These are phyloP conservation scores for Varanus komodoensis DNA, from an alignment of 2,113 vertebrate genomes.

Conservation along the genomic window DNA sequence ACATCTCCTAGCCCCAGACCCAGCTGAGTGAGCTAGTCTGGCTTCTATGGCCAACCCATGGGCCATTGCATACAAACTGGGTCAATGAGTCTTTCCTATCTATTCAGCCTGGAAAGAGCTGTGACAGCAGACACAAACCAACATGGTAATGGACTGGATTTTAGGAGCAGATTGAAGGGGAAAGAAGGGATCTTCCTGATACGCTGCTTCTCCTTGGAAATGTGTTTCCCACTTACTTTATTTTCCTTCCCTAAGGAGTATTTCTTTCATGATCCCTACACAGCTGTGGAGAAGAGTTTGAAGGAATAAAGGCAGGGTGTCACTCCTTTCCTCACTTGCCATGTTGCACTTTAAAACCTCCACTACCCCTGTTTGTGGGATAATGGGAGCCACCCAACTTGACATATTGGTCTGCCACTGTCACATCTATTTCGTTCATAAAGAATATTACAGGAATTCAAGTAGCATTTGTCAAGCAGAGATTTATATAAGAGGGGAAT, in stretches of 20 bases:
- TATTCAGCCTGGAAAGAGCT: not conserved
- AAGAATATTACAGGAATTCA: slow-evolving; percentile 45
- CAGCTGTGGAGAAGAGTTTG: not conserved
- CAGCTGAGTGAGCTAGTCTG: too few relatives aligned
- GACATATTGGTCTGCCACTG: not conserved
- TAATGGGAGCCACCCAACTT: not conserved
- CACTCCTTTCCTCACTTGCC: not conserved
- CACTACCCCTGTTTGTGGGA: not conserved
- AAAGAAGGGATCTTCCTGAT: not conserved
- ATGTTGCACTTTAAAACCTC: not conserved
- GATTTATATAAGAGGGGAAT: slow-evolving; percentile 58
- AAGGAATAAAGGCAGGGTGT: not conserved
- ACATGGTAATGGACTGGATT: not conserved
- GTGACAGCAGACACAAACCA: not conserved
- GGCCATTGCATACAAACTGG: too few relatives aligned
- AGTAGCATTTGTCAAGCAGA: slow-evolving; percentile 66
- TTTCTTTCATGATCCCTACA: too few relatives aligned
- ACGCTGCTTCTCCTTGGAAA: not conserved
- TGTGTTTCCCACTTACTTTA: not conserved
- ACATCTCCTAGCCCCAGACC: too few relatives aligned
- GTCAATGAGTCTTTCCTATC: not conserved
- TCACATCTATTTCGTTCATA: not conserved
- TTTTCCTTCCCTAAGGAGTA: not conserved
- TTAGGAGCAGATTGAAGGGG: not conserved
- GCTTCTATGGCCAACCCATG: too few relatives aligned